These are phyloP conservation scores for Acromyrmex heyeri DNA, from an alignment of 1,140 invertebrate genomes.

Conservation along the genomic window DNA sequence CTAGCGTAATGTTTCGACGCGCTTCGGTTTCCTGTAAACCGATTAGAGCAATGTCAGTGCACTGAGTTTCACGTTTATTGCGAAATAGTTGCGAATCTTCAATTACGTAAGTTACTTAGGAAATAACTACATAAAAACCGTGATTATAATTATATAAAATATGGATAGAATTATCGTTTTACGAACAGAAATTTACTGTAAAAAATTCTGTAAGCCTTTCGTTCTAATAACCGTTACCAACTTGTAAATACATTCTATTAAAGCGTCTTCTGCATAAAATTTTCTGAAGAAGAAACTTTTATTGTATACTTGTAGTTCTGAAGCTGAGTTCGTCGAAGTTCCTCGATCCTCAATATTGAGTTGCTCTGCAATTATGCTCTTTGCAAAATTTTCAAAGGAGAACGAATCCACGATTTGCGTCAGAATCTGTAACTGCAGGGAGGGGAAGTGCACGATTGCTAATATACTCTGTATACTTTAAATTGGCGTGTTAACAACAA, in stretches of 20 bases:
- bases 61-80: not conserved
- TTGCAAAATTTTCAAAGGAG: not conserved
- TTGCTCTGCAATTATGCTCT: conserved; percentile 16
- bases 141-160: not conserved
- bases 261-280: conserved; percentile 10
- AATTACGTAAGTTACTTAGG: not conserved
- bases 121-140: not conserved
- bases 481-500: conserved; percentile 48
- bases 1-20: conserved; percentile 10
- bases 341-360: conserved; percentile 15
- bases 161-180: not conserved
- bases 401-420: conserved; percentile 1
- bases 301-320: conserved; percentile 5
- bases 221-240: not conserved
- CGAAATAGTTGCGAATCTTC: not conserved
- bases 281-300: not conserved
- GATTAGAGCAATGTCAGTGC: conserved; percentile 7
- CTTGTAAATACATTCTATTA: conserved; percentile 4
- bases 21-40: not conserved
- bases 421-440: not conserved
- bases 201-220: not conserved
- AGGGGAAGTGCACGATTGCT: not conserved
- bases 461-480: conserved; percentile 23
- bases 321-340: conserved; percentile 12
- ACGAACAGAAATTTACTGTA: not conserved